Evolutionary conservation across 2,888 invertebrate genomes (phyloP).

Genomic region (Pteria penguin): DNA sequence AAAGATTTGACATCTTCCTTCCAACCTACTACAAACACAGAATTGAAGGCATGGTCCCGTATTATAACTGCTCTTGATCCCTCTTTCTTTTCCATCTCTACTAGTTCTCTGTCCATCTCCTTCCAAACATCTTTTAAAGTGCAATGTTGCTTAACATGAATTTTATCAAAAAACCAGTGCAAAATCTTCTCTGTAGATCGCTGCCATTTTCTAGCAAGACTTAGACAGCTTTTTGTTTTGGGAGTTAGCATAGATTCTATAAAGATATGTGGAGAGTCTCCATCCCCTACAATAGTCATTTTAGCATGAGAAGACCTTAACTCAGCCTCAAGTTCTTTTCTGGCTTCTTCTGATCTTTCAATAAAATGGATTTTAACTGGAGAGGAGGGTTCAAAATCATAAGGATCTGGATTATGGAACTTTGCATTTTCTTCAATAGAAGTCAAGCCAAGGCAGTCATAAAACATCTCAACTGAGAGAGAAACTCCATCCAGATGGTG

Average conservation of each 20-base stretch:
- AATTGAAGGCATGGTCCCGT: background rate
- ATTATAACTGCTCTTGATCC: background rate
- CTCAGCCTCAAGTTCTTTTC: background rate
- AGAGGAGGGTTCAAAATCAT: background rate
- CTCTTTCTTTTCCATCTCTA: background rate
- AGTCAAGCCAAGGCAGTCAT: slow-evolving; percentile 4
- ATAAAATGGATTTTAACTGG: background rate
- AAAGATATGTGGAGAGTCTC: background rate
- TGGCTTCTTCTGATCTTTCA: background rate
- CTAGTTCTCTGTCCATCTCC: background rate
- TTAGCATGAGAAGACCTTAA: background rate
- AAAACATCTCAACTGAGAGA: background rate
- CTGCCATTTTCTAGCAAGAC: slow-evolving; percentile 1
- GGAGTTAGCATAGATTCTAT: background rate
- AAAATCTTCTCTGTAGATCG: background rate
- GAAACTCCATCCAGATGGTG: background rate
- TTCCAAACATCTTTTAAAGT: slow-evolving; percentile 13
- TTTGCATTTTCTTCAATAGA: background rate
- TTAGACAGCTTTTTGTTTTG: background rate
- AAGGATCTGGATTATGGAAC: background rate
- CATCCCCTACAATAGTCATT: background rate
- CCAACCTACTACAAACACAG: slow-evolving; percentile 10
- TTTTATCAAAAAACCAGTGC: background rate
- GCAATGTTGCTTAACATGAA: background rate
- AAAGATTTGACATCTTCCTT: background rate